Evolutionary conservation across 2,113 vertebrate species (phyloP).

Genomic region (Dissostichus mawsoni): DNA sequence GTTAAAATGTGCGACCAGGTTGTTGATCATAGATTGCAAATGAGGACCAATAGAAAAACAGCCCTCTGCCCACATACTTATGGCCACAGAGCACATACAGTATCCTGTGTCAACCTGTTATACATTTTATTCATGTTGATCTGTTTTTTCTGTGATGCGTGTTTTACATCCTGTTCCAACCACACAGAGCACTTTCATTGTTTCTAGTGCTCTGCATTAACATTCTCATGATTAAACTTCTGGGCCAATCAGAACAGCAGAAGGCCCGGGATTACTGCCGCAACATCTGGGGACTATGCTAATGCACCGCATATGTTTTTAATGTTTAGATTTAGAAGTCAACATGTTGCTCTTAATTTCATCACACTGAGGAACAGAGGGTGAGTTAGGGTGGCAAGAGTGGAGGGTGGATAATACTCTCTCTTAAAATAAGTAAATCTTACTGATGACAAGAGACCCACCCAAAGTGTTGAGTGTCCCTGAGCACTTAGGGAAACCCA

Average conservation of each 20-base stretch:
- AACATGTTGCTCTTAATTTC: conserved; percentile 71
- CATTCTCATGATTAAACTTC: conserved; percentile 66
- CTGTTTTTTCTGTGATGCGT: conserved; percentile 15
- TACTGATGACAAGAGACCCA: conserved; percentile 64
- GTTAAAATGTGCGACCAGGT: not conserved
- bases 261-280: conserved; percentile 58
- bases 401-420: conserved; percentile 15
- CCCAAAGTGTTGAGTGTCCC: conserved; percentile 65
- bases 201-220: conserved; percentile 49
- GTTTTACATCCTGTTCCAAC: conserved; percentile 1
- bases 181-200: conserved; percentile 41
- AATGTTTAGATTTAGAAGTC: conserved; percentile 65
- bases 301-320: conserved; percentile 76
- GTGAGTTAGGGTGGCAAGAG: not conserved
- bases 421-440: conserved; percentile 72
- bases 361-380: conserved; percentile 13
- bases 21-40: not conserved
- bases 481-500: conserved; percentile 72
- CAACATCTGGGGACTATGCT: conserved; percentile 71
- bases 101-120: not conserved
- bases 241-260: conserved; percentile 57
- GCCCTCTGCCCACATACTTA: not conserved
- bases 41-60: not conserved
- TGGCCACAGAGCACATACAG: not conserved
- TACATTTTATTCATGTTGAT: conserved; percentile 14